Base-by-base conservation (phyloP, 2,797 vertebrate species). In the Pangasius mekongensis region DNA sequence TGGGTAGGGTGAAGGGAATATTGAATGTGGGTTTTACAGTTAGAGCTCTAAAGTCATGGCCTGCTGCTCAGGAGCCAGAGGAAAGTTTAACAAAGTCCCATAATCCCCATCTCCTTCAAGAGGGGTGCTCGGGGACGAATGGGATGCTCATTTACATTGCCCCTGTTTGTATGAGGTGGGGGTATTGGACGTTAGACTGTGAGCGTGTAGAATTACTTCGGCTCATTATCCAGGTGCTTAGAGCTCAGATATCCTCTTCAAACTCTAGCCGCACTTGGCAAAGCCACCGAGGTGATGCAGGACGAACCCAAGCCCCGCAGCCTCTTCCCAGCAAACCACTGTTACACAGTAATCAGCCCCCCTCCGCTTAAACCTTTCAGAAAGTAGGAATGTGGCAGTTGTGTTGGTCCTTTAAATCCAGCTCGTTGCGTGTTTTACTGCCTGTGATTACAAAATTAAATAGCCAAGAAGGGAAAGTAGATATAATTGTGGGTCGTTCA, bases 191-290 rank as follows among this genome's bases (percentile, higher is more conserved):
- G 94, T 93, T 85, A 91, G 91, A 93, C 94, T 93, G 93, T 92
- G 91, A 92, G 90, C 91, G 95, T 95, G 93, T 97, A 94, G 94
- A 92, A 93, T 97, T 97, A 95, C 94, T 92, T 94, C 93, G 90
- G 94, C 93, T 95, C 95, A 96, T 97, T 96, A 95, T 96, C 93
- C 94, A 94, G 96, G 94, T 95, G 94, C 89, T 88, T 92, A 84
- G 92, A 93, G 95, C 95, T 97, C 96, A 94, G 95, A 95, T 97
- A 92, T 96, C 96, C 94, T 94, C 96, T 96, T 95, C 92, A 95
- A 95, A 95, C 94, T 84, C 76, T 93, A 92, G 92, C 94, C 93
- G 66, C 92, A 93, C 95, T 95, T 95, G 95, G 95, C 95, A 95
- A 95, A 92, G 78, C 76, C 89, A 60, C 91, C 62, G 89, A 71